These are phyloP conservation scores for Melanotus villosus DNA, from an alignment of 2,888 invertebrate genomes.

Conservation along the genomic window DNA sequence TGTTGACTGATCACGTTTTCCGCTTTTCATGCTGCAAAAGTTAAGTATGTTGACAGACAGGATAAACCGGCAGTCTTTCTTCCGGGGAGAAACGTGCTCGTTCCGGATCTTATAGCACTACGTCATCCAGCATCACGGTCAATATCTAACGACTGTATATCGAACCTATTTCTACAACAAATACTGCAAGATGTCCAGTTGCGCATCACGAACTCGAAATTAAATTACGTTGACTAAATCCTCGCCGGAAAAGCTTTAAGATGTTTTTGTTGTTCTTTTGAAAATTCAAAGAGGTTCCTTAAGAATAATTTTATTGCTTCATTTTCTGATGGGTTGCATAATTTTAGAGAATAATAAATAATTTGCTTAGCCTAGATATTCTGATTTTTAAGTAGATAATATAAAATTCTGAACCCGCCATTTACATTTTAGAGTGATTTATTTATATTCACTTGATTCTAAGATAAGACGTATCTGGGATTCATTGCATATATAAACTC, in stretches of 20 bases:
- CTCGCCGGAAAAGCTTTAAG: no score
- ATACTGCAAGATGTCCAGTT: neutral
- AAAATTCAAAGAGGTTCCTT: no score
- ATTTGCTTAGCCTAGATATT: conserved; percentile 20
- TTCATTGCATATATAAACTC: conserved; percentile 40
- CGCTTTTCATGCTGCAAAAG: conserved; percentile 59
- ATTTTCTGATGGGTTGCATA: neutral
- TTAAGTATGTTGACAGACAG: conserved; percentile 62
- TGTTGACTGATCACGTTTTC: conserved; percentile 63
- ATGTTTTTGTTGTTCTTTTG: no score
- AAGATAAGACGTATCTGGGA: conserved; percentile 32
- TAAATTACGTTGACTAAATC: neutral
- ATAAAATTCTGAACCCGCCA: conserved; percentile 31
- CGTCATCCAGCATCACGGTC: conserved; percentile 35
- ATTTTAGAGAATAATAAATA: conserved; percentile 21
- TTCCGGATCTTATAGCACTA: conserved; percentile 54
- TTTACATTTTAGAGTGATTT: conserved; percentile 38
- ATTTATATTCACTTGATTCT: conserved; percentile 38
- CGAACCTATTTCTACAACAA: neutral
- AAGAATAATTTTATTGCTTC: neutral
- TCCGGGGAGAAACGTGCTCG: conserved; percentile 61
- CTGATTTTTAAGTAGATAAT: conserved; percentile 27
- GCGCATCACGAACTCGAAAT: neutral
- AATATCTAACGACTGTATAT: conserved; percentile 32
- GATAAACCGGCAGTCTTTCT: conserved; percentile 61